Evolutionary conservation across 1,140 invertebrate species (phyloP).

Genomic region (Bursaphelenchus mucronatus): DNA sequence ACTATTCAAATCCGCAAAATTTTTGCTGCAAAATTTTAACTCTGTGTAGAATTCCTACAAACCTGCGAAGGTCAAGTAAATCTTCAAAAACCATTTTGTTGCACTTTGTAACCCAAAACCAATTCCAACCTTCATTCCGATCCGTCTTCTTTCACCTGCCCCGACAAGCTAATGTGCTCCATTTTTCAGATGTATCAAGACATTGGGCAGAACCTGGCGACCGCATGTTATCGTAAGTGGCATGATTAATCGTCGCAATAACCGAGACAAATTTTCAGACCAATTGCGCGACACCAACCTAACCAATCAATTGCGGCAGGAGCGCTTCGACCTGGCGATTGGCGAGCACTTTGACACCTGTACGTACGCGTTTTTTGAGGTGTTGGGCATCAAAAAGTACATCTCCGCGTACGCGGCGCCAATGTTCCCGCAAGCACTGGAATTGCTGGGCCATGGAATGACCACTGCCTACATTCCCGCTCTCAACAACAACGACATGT

Average conservation of each 20-base stretch:
- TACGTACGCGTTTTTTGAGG: slow-evolving; percentile 2
- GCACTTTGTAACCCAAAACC: no score
- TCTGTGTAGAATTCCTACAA: no score
- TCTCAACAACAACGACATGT: no score
- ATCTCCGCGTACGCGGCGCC: slow-evolving; percentile 13
- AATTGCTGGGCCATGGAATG: neutral
- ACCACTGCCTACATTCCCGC: no score
- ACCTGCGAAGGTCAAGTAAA: no score
- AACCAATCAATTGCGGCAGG: neutral
- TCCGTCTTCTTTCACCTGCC: no score
- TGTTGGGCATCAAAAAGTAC: slow-evolving; percentile 21
- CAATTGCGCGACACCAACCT: slow-evolving; percentile 2
- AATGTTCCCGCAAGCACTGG: slow-evolving; percentile 1
- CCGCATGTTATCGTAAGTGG: slow-evolving; percentile 17
- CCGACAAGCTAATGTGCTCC: no score
- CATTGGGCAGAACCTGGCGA: neutral
- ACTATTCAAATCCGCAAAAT: no score
- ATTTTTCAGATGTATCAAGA: no score
- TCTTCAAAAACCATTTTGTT: no score
- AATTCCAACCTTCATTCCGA: no score
- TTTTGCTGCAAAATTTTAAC: no score
- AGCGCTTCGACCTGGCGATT: slow-evolving; percentile 17
- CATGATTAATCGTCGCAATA: neutral
- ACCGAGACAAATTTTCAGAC: neutral
- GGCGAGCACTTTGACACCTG: slow-evolving; percentile 18